Evolutionary conservation across 2,797 vertebrate genomes (phyloP).

Genomic region (Sciurus vulgaris): DNA sequence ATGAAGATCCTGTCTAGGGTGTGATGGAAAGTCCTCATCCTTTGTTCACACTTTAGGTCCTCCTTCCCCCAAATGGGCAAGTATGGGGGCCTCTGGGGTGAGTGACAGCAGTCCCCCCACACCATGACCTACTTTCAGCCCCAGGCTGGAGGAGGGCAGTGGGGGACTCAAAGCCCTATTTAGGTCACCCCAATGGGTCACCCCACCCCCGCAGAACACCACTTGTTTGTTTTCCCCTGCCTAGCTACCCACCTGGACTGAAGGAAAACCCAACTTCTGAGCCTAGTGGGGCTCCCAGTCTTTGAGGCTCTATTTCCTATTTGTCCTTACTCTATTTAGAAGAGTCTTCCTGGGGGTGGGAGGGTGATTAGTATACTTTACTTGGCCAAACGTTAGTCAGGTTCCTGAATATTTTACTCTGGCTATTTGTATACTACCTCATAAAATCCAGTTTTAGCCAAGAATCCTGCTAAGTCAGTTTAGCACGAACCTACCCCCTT

Average conservation of each 20-base stretch:
- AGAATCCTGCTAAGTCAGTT: background rate
- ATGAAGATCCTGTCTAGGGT: background rate
- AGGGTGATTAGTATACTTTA: background rate
- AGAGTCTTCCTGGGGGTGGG: background rate
- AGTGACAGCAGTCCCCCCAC: background rate
- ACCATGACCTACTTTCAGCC: conserved; percentile 44
- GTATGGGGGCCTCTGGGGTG: background rate
- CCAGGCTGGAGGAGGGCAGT: conserved; percentile 38
- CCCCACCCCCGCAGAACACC: background rate
- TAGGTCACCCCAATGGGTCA: conserved; percentile 74
- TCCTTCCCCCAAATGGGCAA: background rate
- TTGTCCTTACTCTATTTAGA: background rate
- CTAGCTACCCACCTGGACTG: background rate
- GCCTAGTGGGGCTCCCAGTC: background rate
- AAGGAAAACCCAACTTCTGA: background rate
- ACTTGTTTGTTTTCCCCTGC: conserved; percentile 57
- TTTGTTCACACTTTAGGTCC: background rate
- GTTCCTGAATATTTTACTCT: background rate
- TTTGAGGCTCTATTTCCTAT: background rate
- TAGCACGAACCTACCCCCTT: background rate
- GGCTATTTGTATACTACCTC: background rate
- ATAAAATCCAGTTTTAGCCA: background rate
- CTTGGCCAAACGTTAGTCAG: background rate
- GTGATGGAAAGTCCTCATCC: conserved; percentile 30
- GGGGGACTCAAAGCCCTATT: conserved; percentile 32